A percentile compares a stretch with the other conserved stretches of the same genome.
Evolutionary conservation across 1,140 invertebrate genomes (phyloP).

Genomic region (Drosophila virilis): DNA sequence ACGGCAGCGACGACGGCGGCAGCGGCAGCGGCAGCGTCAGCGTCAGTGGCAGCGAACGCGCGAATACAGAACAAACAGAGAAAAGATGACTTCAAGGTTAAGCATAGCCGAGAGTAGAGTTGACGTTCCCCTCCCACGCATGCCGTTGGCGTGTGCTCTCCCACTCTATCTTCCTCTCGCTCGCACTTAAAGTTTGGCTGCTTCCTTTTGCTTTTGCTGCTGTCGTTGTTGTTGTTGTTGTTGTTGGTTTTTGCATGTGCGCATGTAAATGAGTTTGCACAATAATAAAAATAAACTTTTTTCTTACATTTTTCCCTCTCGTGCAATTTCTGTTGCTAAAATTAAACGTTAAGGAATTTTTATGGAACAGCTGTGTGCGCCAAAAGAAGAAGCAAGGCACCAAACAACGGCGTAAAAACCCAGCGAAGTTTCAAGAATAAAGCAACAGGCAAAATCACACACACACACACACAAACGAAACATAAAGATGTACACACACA

Average conservation of each 20-base stretch:
- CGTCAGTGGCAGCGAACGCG: constrained; percentile 24
- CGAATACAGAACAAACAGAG: constrained; percentile 42
- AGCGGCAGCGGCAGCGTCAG: background rate
- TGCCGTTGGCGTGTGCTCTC: constrained; percentile 26
- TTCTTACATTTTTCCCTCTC: constrained; percentile 50
- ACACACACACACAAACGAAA: constrained; percentile 15
- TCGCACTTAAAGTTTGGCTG: constrained; percentile 31
- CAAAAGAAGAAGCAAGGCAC: constrained; percentile 42
- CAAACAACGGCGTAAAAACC: constrained; percentile 47
- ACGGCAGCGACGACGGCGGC: background rate
- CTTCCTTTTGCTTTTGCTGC: constrained; percentile 31
- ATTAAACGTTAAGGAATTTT: constrained; percentile 60
- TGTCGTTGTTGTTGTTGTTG: constrained; percentile 16
- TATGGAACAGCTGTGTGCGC: constrained; percentile 66
- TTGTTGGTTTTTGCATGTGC: constrained; percentile 30
- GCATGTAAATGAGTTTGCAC: constrained; percentile 55
- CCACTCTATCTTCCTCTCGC: constrained; percentile 22
- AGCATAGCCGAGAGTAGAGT: constrained; percentile 52
- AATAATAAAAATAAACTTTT: constrained; percentile 57
- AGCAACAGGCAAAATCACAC: constrained; percentile 45
- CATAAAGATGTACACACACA: constrained; percentile 7
- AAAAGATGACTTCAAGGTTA: constrained; percentile 56
- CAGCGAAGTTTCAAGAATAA: constrained; percentile 70
- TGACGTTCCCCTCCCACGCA: constrained; percentile 46
- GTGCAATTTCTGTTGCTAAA: constrained; percentile 55